Percentiles rank a stretch among this genome's conserved stretches.
phyloP scores from a whole-genome alignment of 2,797 vertebrate genomes.

The Phoeniculus purpureus region DNA sequence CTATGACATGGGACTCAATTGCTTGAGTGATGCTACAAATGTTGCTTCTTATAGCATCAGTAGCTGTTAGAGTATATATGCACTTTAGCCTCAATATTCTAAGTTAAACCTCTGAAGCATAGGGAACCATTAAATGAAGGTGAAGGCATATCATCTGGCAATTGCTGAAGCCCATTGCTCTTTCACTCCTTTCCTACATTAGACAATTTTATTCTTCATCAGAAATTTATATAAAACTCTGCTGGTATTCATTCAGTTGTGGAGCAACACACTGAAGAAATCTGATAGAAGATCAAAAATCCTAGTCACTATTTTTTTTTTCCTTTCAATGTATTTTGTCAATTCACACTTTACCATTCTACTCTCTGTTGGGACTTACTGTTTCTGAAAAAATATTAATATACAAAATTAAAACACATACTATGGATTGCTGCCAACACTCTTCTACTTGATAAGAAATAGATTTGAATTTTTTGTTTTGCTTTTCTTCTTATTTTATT shows the following conservation, averaged over 20 bases:
- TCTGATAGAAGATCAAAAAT: neutral
- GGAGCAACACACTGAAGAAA: neutral
- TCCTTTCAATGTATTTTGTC: neutral
- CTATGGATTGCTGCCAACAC: neutral
- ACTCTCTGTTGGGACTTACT: neutral
- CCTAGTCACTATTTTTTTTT: neutral
- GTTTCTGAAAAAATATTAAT: neutral
- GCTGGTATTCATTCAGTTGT: neutral
- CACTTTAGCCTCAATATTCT: neutral
- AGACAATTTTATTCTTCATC: neutral
- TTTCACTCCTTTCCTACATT: neutral
- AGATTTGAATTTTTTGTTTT: neutral
- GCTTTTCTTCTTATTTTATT: neutral
- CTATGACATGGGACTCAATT: neutral
- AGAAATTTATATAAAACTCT: neutral
- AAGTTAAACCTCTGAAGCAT: neutral
- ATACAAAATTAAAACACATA: neutral
- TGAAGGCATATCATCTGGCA: neutral
- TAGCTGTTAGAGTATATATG: neutral
- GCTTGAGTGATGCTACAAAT: neutral
- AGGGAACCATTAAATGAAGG: neutral
- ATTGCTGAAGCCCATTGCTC: neutral
- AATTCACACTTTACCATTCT: neutral
- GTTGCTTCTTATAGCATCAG: neutral
- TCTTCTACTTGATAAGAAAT: neutral